These are phyloP conservation scores for Hanleya hanleyi DNA, from an alignment of 2,888 invertebrate genomes.

Conservation along the genomic window DNA sequence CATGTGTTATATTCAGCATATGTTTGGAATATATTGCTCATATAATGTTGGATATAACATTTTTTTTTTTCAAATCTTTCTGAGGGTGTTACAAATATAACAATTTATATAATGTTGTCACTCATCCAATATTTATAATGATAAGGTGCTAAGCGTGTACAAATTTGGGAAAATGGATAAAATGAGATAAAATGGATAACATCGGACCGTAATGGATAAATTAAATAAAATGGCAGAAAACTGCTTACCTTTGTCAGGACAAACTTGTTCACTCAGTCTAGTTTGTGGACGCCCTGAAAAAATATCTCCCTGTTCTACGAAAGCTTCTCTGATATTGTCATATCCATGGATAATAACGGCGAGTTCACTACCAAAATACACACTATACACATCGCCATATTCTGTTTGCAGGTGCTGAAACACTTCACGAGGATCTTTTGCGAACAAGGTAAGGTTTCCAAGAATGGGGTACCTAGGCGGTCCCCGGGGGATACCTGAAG, in stretches of 20 bases:
- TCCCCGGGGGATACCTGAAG: not conserved
- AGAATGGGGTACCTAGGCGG: not conserved
- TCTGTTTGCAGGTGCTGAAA: not conserved
- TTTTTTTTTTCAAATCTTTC: too few species aligned
- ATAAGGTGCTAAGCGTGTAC: too few species aligned
- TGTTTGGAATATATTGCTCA: too few species aligned
- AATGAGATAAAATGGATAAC: too few species aligned
- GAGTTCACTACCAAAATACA: not conserved
- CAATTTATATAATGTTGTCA: too few species aligned
- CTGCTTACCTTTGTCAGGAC: not conserved
- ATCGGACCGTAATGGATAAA: too few species aligned
- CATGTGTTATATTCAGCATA: too few species aligned
- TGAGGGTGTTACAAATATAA: too few species aligned
- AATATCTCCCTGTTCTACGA: not conserved
- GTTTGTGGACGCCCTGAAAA: slow-evolving; percentile 7
- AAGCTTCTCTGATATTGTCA: not conserved
- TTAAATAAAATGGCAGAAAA: too few species aligned
- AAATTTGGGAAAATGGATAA: too few species aligned
- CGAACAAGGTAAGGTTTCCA: not conserved
- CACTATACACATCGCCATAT: slow-evolving; percentile 7
- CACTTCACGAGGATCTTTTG: not conserved
- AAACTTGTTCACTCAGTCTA: not conserved
- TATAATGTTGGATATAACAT: too few species aligned
- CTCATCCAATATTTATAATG: too few species aligned
- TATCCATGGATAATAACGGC: slow-evolving; percentile 12